Evolutionary conservation across 2,888 invertebrate species (phyloP), one percentile per base, ranked within the genome.

Genomic region (Ichneumoninae sp.): DNA sequence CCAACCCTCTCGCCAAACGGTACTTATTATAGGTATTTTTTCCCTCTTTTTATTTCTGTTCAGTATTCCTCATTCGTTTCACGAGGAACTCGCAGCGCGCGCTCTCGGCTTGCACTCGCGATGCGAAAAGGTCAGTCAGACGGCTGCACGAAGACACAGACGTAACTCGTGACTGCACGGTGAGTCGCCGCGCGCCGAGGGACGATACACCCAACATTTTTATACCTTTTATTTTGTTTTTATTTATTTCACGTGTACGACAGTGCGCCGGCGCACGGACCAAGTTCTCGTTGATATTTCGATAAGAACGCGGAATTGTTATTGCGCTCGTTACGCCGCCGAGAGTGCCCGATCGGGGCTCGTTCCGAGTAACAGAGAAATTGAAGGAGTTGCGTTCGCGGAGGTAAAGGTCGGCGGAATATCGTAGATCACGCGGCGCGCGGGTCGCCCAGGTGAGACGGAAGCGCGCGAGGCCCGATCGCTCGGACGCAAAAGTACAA

Each of bases 1-100:
- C 84, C 81, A 84, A 81, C 81, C 71, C 79, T 79, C 81, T 77
- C 77, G 80, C 80, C 66, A 79, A 78, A 66, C 75, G 81, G 70
- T 75, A 81, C 78, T 84, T 75, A 84, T 82, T 79, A 76, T 30
- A 40, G 40, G 79, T 82, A 74, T 74, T 84, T 40, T 50, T 66
- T 19, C 19, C 33, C 57, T 22, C n/a, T 66, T 66, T 68, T 22
- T 19, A 19, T 16, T 68, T 40, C n/a, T 50, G 52, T 13, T 30
- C 16, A 3, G 30, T 26, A 60, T 60, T 30, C 60, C 13, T 30
- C 60, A 60, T 60, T 26, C 26, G 60, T 30, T 30, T 60, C 26
- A 60, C 22, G 30, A 16, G 30, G 60, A 60, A 26, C 60, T 60
- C 10, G 26, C 30, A 1, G 57, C 10, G 13, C 26, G 22, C 26